phyloP scores from a whole-genome alignment of 2,888 invertebrate species.

The Caenorhabditis doughertyi region DNA sequence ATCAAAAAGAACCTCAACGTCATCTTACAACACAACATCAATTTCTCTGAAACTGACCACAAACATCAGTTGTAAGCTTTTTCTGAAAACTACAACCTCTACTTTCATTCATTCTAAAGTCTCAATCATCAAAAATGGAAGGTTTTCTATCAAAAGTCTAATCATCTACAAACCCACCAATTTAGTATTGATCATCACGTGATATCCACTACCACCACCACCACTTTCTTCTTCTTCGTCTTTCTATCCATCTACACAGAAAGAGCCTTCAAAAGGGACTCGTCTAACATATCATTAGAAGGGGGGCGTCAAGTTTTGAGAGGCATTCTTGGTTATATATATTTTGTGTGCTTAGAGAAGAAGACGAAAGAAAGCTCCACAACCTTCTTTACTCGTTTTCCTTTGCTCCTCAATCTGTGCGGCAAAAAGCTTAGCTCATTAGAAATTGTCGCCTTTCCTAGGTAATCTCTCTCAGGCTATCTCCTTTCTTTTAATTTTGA shows the following conservation, averaged over 20 bases:
- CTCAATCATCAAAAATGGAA: not conserved
- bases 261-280: not conserved
- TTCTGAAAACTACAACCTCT: too few relatives aligned
- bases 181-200: not conserved
- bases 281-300: conserved; percentile 59
- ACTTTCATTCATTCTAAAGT: not conserved
- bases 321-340: conserved; percentile 53
- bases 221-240: too few relatives aligned
- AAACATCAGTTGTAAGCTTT: too few relatives aligned
- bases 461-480: too few relatives aligned
- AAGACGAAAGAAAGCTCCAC: too few relatives aligned
- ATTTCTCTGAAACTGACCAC: too few relatives aligned
- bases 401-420: conserved; percentile 13
- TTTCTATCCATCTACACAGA: not conserved
- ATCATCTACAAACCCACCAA: not conserved
- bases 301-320: conserved; percentile 55
- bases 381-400: too few relatives aligned
- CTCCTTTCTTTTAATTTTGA: too few relatives aligned
- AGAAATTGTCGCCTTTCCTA: not conserved
- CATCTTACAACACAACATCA: too few relatives aligned
- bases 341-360: conserved; percentile 8
- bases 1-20: too few relatives aligned
- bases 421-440: conserved; percentile 40
- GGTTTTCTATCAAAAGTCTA: not conserved
- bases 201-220: not conserved